Evolutionary conservation across 53 echinoderm and acorn worm genomes (phyloP).

Genomic region (Temnopleurus reevesii): DNA sequence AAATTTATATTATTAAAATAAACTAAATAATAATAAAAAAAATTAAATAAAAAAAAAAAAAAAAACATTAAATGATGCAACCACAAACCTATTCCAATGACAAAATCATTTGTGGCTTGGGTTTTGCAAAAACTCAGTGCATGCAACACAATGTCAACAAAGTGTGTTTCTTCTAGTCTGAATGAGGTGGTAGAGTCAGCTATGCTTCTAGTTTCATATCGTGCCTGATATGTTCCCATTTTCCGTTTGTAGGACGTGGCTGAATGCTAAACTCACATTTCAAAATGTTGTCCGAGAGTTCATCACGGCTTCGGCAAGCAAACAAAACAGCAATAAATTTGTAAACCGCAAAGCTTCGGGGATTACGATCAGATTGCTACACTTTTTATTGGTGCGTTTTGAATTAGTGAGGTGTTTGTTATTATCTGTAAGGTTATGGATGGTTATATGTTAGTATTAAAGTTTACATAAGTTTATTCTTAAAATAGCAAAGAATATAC

Average conservation of each 20-base stretch:
- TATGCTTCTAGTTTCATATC: conserved; percentile 24
- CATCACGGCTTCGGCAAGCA: not conserved
- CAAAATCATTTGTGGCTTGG: too few species aligned
- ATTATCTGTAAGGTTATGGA: conserved; percentile 13
- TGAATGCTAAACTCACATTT: conserved; percentile 2
- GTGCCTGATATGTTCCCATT: conserved; percentile 2
- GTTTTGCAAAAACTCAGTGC: too few species aligned
- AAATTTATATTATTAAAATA: too few species aligned
- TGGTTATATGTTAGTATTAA: not conserved
- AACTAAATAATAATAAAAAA: too few species aligned
- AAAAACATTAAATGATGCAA: too few species aligned
- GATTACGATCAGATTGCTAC: conserved; percentile 21
- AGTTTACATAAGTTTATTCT: not conserved
- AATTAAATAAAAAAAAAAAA: too few species aligned
- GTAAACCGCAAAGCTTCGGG: conserved; percentile 41
- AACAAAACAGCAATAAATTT: conserved; percentile 31
- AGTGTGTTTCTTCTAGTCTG: too few species aligned
- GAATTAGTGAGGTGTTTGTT: conserved; percentile 8
- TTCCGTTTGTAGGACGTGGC: conserved; percentile 31
- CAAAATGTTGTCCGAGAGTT: not conserved
- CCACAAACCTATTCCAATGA: too few species aligned
- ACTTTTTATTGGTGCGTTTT: conserved; percentile 3
- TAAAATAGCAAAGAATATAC: conserved; percentile 31
- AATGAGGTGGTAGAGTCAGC: not conserved
- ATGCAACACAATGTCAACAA: too few species aligned